Conservation (phyloP, 2,888 invertebrate species). For the Adineta ricciae region DNA sequence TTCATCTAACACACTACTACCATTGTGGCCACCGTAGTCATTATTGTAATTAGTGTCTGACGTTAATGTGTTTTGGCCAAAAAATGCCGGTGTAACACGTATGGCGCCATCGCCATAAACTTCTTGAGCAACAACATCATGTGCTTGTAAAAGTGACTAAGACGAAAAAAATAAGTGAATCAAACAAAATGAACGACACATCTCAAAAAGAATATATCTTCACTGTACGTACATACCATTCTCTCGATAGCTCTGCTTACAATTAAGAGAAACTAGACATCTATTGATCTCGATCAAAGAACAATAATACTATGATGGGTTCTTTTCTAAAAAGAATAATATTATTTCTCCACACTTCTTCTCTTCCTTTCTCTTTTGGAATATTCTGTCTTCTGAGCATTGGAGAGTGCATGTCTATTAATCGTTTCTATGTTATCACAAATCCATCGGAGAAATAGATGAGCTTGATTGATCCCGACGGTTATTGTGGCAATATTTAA, state of each 20-base stretch:
- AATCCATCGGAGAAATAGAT: not conserved
- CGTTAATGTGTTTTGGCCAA: not conserved
- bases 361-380: not conserved
- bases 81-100: constrained; percentile 58
- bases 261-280: not conserved
- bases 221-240: not conserved
- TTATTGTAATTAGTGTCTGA: constrained; percentile 37
- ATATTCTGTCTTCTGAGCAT: not conserved
- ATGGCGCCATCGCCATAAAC: constrained; percentile 91
- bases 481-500: not conserved
- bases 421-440: constrained; percentile 5
- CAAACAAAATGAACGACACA: too few relatives aligned
- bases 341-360: not conserved
- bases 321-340: not conserved
- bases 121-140: constrained; percentile 96
- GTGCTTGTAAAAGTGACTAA: constrained; percentile 90
- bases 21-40: constrained; percentile 39
- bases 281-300: not conserved
- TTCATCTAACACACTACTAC: constrained; percentile 42
- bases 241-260: not conserved
- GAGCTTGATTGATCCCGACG: not conserved
- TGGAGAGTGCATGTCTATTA: not conserved
- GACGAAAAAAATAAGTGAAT: not conserved
- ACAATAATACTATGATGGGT: not conserved
- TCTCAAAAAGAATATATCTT: too few relatives aligned